Percentiles rank a stretch among this genome's conserved stretches.
These are phyloP conservation scores for Gastracanthus pulcherrimus DNA, from an alignment of 2,888 invertebrate genomes.

Conservation along the genomic window DNA sequence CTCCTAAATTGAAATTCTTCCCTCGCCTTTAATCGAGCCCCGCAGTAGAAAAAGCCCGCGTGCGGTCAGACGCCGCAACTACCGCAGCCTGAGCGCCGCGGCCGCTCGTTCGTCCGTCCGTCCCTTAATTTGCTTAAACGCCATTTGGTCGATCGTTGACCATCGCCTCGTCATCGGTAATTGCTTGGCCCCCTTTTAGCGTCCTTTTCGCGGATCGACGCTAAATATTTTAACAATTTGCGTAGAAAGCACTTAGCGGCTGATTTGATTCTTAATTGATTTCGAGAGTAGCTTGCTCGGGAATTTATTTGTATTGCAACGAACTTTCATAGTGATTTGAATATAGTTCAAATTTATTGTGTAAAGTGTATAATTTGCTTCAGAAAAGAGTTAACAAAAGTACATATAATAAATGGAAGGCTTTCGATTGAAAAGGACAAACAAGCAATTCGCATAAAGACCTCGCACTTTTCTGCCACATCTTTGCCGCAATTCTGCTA, in stretches of 20 bases:
- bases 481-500: too few species aligned
- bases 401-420: too few species aligned
- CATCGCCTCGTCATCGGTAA: constrained; percentile 1
- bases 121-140: constrained; percentile 48
- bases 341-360: too few species aligned
- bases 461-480: too few species aligned
- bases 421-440: too few species aligned
- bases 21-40: constrained; percentile 25
- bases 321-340: too few species aligned
- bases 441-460: too few species aligned
- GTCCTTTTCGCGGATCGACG: neutral
- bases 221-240: constrained; percentile 13
- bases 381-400: too few species aligned
- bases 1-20: constrained; percentile 51
- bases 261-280: constrained; percentile 1
- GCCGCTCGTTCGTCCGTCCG: neutral
- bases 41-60: constrained; percentile 34
- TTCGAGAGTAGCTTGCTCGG: neutral
- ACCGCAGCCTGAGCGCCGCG: too few species aligned
- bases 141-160: constrained; percentile 38
- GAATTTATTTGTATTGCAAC: too few species aligned
- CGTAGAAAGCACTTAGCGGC: neutral
- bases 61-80: constrained; percentile 29
- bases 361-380: too few species aligned
- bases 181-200: neutral